These are phyloP conservation scores for human (Homo sapiens) DNA, from an alignment of 2,113 vertebrate species.

Conservation along the genomic window GRCh38 chr2:205127501-205128000, in stretches of 20 bases:
- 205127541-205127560: neutral
- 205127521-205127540: neutral
- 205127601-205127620: neutral
- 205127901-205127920: neutral
- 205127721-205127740: neutral
- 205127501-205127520: neutral
- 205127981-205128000: neutral
- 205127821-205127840: neutral
- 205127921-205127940: neutral
- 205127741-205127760: neutral
- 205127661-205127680: neutral
- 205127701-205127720: neutral
- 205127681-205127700: neutral
- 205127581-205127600: neutral
- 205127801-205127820: neutral
- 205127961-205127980: neutral
- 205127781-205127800: neutral
- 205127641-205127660: neutral
- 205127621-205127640: neutral
- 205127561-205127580: neutral
- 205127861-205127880: neutral
- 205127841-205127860: neutral
- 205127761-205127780: neutral
- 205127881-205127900: neutral
- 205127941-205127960: neutral